Base-by-base conservation (phyloP, 2,113 vertebrate species). In the Oreochromis aureus region DNA sequence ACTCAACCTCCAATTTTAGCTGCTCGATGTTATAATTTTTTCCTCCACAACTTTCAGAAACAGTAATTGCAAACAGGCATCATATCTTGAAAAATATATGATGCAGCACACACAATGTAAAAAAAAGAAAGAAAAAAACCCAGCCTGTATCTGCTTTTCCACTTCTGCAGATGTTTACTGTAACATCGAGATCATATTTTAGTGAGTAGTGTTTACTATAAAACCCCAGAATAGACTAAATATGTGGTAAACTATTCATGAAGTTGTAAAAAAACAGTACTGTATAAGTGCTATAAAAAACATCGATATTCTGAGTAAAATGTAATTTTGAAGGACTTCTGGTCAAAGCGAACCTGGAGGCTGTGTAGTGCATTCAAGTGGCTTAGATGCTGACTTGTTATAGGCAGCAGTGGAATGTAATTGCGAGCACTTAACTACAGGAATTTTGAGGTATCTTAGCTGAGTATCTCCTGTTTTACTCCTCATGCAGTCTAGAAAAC, bases 61-160 rank as follows among this genome's bases (percentile, higher is more conserved):
- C 34, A 80, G 71, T 90, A 89, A 92, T 93, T 89, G 73, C 92
- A 91, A 89, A 84, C 88, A 88, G 85, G 80, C 84, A 88, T 88
- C 71, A 86, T 56, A 90, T 84, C 84, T 80, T 55, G 32, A 90
- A 87, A 85, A 81, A 48, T 82, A 87, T 69, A 87, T 55, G 83
- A 86, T 87, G 71, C 86, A 78, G 80, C 46, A 30, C 46, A 30
- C 78, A 82, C 41, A 82, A 46, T 51, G 59, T 36, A 80, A 27
- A 36, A 73, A 61, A 22, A 3, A 44, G 12, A 24, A 18, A 19
- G 27, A 27, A 51, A 46, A 16, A 1, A 6, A 48, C 19, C 34
- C 55, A 32, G 66, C 6, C 86, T 56, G 80, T 16, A 48, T 87
- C 56, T 91, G 71, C 71, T 89, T 89, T 89, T 87, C 61, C 82